A percentile compares a stretch with the other conserved stretches of the same genome.
phyloP scores from a whole-genome alignment of 1,140 invertebrate species.

The Pogonomyrmex californicus region DNA sequence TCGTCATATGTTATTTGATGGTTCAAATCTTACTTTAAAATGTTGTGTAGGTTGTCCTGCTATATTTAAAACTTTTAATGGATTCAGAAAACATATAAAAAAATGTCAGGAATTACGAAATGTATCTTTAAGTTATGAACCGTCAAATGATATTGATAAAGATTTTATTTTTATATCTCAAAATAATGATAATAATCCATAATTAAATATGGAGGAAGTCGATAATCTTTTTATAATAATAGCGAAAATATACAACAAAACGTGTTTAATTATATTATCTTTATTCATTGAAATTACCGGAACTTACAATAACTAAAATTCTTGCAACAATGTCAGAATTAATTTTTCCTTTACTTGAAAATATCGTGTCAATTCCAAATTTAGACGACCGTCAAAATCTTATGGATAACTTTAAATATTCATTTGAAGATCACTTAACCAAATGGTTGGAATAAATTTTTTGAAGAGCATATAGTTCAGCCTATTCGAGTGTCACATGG shows the following conservation, averaged over 20 bases:
- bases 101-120: neutral
- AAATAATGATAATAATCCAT: neutral
- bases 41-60: slow-evolving; percentile 9
- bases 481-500: neutral
- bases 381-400: no score
- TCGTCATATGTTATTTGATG: neutral
- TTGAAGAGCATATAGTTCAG: neutral
- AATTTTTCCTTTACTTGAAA: neutral
- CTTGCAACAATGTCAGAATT: neutral
- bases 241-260: neutral
- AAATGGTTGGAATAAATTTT: neutral
- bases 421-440: neutral
- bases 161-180: neutral
- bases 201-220: neutral
- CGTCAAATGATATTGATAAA: neutral
- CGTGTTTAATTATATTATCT: neutral
- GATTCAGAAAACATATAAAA: neutral
- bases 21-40: neutral
- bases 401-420: neutral
- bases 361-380: no score
- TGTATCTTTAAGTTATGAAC: neutral
- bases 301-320: neutral
- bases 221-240: neutral
- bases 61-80: neutral
- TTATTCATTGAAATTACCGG: neutral